A percentile compares a stretch with the other conserved stretches of the same genome.
phyloP scores from a whole-genome alignment of 2,888 invertebrate genomes.

The Drosophila phalerata region DNA sequence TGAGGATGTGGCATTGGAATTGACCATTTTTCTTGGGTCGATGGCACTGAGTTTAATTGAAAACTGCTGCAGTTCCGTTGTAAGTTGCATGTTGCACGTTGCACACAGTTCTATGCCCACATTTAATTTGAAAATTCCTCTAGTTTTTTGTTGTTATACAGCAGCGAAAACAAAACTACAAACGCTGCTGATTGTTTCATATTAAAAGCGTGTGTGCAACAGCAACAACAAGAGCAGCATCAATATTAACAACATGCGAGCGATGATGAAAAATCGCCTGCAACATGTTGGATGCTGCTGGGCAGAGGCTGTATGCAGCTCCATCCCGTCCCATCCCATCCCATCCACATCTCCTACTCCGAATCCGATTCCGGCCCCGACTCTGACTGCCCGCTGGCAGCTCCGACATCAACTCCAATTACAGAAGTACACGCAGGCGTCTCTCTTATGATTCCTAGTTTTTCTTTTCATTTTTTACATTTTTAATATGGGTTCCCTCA shows the following conservation, averaged over 20 bases:
- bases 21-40: slow-evolving; percentile 76
- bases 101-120: slow-evolving; percentile 65
- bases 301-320: slow-evolving; percentile 31
- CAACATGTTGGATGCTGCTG: slow-evolving; percentile 83
- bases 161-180: slow-evolving; percentile 76
- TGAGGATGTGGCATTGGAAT: slow-evolving; percentile 35
- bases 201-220: slow-evolving; percentile 73
- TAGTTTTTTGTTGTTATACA: slow-evolving; percentile 56
- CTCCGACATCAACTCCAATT: slow-evolving; percentile 79
- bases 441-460: slow-evolving; percentile 77
- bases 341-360: slow-evolving; percentile 24
- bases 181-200: slow-evolving; percentile 78
- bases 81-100: slow-evolving; percentile 36
- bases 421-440: slow-evolving; percentile 81
- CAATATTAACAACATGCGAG: slow-evolving; percentile 72
- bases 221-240: slow-evolving; percentile 45
- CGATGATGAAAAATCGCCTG: slow-evolving; percentile 84
- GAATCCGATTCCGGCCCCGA: slow-evolving; percentile 36
- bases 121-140: slow-evolving; percentile 74
- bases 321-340: slow-evolving; percentile 25
- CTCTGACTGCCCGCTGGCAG: slow-evolving; percentile 71
- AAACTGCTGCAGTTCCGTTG: slow-evolving; percentile 78
- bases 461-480: slow-evolving; percentile 47
- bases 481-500: slow-evolving; percentile 61
- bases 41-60: slow-evolving; percentile 83